Evolutionary conservation across 2,113 vertebrate species (phyloP), one percentile per base, ranked within the genome.

Genomic region (Pitta sordida): DNA sequence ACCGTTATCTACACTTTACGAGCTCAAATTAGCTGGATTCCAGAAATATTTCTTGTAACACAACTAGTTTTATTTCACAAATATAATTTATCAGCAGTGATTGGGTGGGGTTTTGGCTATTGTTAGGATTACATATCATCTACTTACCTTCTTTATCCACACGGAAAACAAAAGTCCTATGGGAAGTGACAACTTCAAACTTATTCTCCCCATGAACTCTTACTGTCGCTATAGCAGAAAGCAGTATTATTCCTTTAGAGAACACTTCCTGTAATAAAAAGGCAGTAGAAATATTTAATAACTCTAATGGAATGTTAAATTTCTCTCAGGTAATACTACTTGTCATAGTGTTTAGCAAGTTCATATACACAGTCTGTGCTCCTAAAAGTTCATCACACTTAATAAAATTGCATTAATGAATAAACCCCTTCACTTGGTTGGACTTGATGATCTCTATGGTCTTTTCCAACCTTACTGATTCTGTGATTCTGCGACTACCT

Each of bases 211-310:
- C 98, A 1, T 98, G 97, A 91, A 97, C 96, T 86, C 98, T 98
- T 67, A 99, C 97, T 74, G 98, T 97, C 80, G 96, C 97, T 95
- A 99, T 78, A 48, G 98, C 98, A n/a, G 98, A 98, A 23, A 98
- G 96, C 58, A 98, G 97, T 88, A 99, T 98, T 97, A 99, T 98
- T 83, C 99, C 99, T 97, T 99, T 99, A 46, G 99, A 99, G 96
- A 99, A 99, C 95, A 99, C 98, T 95, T 99, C 99, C 99, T 99
- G 81, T 21, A 91, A 96, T 11, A 95, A 86, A 95, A 55, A 78
- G 7, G 20, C 58, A 94, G 74, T 29, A 46, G 29, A 79, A 79
- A 95, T 23, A 83, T 71, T 88, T 77, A 76, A 36, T 59, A 74
- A 56, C 21, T 67, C 11, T 58, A 13, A 43, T 20, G 8, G 55